Evolutionary conservation across 2,113 vertebrate genomes (phyloP), one percentile per base, ranked within the genome.

Genomic region (Rhabdornis inornatus): DNA sequence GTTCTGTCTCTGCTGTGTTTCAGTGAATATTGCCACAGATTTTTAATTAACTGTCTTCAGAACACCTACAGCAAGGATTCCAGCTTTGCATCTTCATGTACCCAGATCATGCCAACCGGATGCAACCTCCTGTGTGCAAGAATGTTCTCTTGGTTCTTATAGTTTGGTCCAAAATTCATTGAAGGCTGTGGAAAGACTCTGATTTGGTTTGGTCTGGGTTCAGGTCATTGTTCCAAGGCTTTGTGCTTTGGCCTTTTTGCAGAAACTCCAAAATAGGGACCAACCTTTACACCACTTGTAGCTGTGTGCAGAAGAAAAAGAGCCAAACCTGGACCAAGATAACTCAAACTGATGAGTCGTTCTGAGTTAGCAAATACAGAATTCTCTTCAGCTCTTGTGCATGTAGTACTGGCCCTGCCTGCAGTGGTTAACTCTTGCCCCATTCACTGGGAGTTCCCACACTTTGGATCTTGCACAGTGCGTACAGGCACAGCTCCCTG

Each of bases 401-500:
- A 9, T 39, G 27, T 35, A 40, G 31, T 40, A 3, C 31, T 88
- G 69, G 31, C 33, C 9, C 20, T 37, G 8, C n/a, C 64, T 72
- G 44, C 52, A 63, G 45, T 33, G 37, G 8, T 66, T 63, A 60
- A 21, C 35, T 70, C n/a, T 63, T 61, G 42, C 8, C 16, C 11
- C 5, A 1, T 37, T 25, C 28, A 11, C 19, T 39, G 53, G 31
- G 31, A 27, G 9, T 63, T 63, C 33, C 17, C 28, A 40, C 3
- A 3, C 23, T 40, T 66, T 27, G n/a, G 20, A 31, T 45, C 13
- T 47, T 75, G 30, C 25, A 35, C 6, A 5, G 40, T 33, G 15
- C 0, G 0, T 49, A 10, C 1, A 10, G 52, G 49, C 45, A 74
- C 39, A 64, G 12, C 44, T 45, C 24, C 27, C 33, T 60, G 22